phyloP scores from a whole-genome alignment of 2,113 vertebrate genomes.

The Phalacrocorax carbo region DNA sequence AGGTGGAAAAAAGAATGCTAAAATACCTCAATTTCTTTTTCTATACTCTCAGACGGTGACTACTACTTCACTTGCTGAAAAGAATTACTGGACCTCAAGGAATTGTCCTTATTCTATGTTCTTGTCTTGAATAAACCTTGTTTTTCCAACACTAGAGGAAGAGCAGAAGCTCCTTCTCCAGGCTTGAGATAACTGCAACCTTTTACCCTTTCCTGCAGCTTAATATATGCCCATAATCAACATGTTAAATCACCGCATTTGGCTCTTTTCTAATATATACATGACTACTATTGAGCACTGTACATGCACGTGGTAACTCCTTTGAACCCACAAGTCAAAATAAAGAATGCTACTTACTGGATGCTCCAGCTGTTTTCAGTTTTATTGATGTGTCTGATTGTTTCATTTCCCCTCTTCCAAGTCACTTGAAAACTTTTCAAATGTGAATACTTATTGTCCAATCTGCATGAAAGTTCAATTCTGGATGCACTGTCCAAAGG shows the following conservation, averaged over 20 bases:
- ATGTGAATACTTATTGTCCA: neutral
- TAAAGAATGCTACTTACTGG: slow-evolving; percentile 50
- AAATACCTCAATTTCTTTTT: too few species aligned
- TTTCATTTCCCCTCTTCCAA: slow-evolving; percentile 64
- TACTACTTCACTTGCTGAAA: neutral
- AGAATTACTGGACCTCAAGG: neutral
- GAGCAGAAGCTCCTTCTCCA: neutral
- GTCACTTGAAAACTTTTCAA: slow-evolving; percentile 25
- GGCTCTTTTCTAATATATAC: neutral
- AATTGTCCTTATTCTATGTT: neutral
- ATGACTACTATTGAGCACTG: neutral
- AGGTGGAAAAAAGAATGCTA: neutral
- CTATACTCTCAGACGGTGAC: neutral
- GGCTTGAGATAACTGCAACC: neutral
- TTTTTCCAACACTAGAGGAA: neutral
- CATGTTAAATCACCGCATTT: neutral
- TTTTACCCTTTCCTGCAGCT: neutral
- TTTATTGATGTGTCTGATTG: neutral
- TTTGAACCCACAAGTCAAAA: neutral
- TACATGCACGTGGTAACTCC: neutral
- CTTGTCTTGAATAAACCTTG: neutral
- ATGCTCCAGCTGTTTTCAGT: slow-evolving; percentile 30
- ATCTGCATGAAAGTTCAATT: slow-evolving; percentile 65
- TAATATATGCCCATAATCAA: neutral
- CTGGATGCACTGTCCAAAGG: slow-evolving; percentile 17